Evolutionary conservation across 2,797 vertebrate genomes (phyloP).

Genomic region (Cossypha dichroa): DNA sequence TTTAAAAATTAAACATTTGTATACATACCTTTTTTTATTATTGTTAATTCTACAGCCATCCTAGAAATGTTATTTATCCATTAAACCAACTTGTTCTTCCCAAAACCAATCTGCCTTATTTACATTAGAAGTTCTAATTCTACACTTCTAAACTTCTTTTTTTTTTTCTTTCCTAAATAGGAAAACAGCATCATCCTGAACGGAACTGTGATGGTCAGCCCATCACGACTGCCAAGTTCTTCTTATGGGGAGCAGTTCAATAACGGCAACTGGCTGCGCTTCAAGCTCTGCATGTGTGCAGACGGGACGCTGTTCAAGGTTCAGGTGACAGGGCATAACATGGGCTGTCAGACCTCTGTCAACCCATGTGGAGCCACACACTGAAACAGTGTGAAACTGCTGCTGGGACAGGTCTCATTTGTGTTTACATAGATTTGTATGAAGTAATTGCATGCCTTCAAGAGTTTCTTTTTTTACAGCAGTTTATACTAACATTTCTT

Average conservation of each 20-base stretch:
- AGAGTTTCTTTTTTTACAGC: slow-evolving; percentile 43
- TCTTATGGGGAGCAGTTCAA: slow-evolving; percentile 80
- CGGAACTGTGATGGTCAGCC: slow-evolving; percentile 91
- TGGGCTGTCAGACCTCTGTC: slow-evolving; percentile 93
- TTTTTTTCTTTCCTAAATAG: slow-evolving; percentile 55
- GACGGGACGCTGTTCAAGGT: slow-evolving; percentile 95
- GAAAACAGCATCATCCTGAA: slow-evolving; percentile 96
- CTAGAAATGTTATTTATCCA: neutral
- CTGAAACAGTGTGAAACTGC: slow-evolving; percentile 42
- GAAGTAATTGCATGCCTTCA: slow-evolving; percentile 55
- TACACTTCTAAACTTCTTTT: neutral
- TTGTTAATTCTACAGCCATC: neutral
- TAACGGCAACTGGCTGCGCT: slow-evolving; percentile 85
- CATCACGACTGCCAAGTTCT: slow-evolving; percentile 87
- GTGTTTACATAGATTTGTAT: slow-evolving; percentile 22
- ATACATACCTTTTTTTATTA: neutral
- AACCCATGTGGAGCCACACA: slow-evolving; percentile 87
- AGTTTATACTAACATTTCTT: slow-evolving; percentile 48
- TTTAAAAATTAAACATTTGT: neutral
- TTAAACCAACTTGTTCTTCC: neutral
- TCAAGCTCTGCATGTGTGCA: slow-evolving; percentile 97
- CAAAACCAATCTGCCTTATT: neutral
- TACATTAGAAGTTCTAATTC: neutral
- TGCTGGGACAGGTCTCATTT: neutral
- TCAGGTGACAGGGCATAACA: slow-evolving; percentile 89